Evolutionary conservation across 2,888 invertebrate genomes (phyloP).

Genomic region (Drosophila limbata): DNA sequence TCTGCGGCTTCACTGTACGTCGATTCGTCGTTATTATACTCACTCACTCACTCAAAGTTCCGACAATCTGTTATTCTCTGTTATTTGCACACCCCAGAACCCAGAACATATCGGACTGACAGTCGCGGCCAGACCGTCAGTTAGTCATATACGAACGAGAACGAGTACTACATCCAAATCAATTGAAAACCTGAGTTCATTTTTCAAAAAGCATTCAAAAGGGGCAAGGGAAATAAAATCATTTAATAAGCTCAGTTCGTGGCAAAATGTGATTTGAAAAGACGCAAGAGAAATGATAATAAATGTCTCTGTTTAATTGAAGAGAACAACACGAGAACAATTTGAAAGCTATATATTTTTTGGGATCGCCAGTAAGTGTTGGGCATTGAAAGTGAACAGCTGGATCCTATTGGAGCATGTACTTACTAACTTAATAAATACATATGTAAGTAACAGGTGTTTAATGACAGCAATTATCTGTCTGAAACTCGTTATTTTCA

Average conservation of each 20-base stretch:
- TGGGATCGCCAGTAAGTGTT: slow-evolving; percentile 25
- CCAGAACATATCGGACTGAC: slow-evolving; percentile 18
- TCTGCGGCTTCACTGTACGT: neutral
- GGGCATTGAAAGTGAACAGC: slow-evolving; percentile 9
- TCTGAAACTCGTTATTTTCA: no score
- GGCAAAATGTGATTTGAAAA: slow-evolving; percentile 36
- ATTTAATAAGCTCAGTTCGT: slow-evolving; percentile 38
- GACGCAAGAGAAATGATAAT: slow-evolving; percentile 28
- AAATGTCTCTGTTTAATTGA: slow-evolving; percentile 42
- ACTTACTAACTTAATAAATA: neutral
- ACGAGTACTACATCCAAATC: slow-evolving; percentile 38
- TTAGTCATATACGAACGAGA: slow-evolving; percentile 3
- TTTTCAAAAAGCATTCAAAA: slow-evolving; percentile 31
- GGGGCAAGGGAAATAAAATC: slow-evolving; percentile 13
- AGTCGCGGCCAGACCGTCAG: slow-evolving; percentile 16
- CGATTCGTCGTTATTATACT: slow-evolving; percentile 20
- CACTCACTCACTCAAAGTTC: slow-evolving; percentile 39
- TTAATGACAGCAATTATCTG: no score
- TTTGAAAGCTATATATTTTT: slow-evolving; percentile 17
- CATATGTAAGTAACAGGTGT: neutral
- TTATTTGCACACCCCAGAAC: slow-evolving; percentile 4
- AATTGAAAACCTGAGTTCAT: slow-evolving; percentile 54
- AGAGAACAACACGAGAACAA: slow-evolving; percentile 23
- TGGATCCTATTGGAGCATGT: neutral
- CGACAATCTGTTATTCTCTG: slow-evolving; percentile 4